A percentile compares a stretch with the other conserved stretches of the same genome.
phyloP scores from a whole-genome alignment of 2,888 invertebrate genomes.

The Lepidocyrtinus sp. region DNA sequence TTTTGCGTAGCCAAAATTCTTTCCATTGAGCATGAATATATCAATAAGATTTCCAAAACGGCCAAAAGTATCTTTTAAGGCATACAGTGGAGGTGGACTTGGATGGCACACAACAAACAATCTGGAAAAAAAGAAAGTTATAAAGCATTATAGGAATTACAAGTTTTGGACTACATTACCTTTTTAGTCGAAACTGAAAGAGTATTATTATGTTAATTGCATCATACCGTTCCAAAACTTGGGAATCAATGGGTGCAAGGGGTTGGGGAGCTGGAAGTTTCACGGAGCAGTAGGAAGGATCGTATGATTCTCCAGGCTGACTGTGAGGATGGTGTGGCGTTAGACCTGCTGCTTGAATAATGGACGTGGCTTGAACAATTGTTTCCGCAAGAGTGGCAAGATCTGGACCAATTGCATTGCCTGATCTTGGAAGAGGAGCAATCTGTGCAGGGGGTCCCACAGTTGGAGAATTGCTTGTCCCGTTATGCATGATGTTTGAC shows the following conservation, averaged over 20 bases:
- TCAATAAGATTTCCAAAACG: constrained; percentile 93
- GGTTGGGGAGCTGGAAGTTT: constrained; percentile 81
- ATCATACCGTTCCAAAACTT: constrained; percentile 73
- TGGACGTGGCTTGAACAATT: constrained; percentile 83
- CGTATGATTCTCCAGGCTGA: constrained; percentile 71
- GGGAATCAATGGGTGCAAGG: constrained; percentile 73
- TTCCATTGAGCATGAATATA: constrained; percentile 89
- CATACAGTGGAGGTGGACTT: constrained; percentile 82
- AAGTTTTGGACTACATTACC: too few species aligned
- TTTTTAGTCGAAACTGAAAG: too few species aligned
- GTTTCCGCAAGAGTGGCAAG: constrained; percentile 81
- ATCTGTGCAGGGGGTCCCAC: constrained; percentile 46
- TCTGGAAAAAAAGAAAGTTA: constrained; percentile 70
- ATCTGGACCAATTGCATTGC: constrained; percentile 72
- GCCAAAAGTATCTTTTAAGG: constrained; percentile 90
- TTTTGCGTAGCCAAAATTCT: constrained; percentile 94
- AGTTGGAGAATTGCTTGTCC: constrained; percentile 40
- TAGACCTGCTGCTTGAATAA: constrained; percentile 79
- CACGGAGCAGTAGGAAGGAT: constrained; percentile 75
- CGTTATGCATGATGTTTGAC: constrained; percentile 66
- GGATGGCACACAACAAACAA: constrained; percentile 76
- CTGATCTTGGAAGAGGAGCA: constrained; percentile 51
- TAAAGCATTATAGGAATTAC: too few species aligned
- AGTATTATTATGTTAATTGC: too few species aligned
- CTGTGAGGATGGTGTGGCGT: constrained; percentile 62